Percentiles rank a stretch among this genome's conserved stretches.
Evolutionary conservation across 2,888 invertebrate species (phyloP).

Genomic region (Diloba caeruleocephala): DNA sequence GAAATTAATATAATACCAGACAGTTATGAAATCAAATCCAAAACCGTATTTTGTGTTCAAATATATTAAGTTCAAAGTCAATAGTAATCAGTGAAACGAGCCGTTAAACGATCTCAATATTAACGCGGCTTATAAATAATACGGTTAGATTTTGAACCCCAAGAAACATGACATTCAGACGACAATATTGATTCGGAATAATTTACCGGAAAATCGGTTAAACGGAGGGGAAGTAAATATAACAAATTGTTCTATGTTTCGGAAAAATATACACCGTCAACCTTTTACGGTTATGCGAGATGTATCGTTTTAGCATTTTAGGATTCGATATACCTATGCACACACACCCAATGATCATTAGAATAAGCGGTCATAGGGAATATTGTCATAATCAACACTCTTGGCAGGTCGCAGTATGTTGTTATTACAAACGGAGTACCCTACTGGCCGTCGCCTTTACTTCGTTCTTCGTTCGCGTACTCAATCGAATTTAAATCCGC

Average conservation of each 20-base stretch:
- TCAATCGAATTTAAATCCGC: too few relatives aligned
- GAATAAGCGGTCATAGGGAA: too few relatives aligned
- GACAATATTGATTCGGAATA: conserved; percentile 41
- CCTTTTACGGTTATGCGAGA: not conserved
- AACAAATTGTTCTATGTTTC: conserved; percentile 23
- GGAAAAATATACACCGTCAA: conserved; percentile 5
- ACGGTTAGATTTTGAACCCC: conserved; percentile 27
- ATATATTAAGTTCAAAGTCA: conserved; percentile 54
- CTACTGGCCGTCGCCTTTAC: too few relatives aligned
- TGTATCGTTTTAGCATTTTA: conserved; percentile 3
- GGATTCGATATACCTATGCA: not conserved
- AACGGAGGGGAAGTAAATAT: conserved; percentile 38
- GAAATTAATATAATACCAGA: conserved; percentile 4
- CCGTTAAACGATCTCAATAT: conserved; percentile 40
- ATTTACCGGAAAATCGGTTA: conserved; percentile 43
- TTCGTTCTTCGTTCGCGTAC: too few relatives aligned
- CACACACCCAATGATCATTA: too few relatives aligned
- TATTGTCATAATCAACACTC: too few relatives aligned
- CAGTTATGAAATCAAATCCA: conserved; percentile 40
- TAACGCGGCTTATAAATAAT: conserved; percentile 44
- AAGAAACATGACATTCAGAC: conserved; percentile 27
- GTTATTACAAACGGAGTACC: too few relatives aligned
- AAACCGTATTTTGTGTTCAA: conserved; percentile 51
- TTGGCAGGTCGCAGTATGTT: too few relatives aligned
- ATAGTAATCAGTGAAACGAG: conserved; percentile 53